Percentiles rank a stretch among this genome's conserved stretches.
Conservation (phyloP, 2,888 invertebrate genomes). For the Exephanes ischioxanthus region DNA sequence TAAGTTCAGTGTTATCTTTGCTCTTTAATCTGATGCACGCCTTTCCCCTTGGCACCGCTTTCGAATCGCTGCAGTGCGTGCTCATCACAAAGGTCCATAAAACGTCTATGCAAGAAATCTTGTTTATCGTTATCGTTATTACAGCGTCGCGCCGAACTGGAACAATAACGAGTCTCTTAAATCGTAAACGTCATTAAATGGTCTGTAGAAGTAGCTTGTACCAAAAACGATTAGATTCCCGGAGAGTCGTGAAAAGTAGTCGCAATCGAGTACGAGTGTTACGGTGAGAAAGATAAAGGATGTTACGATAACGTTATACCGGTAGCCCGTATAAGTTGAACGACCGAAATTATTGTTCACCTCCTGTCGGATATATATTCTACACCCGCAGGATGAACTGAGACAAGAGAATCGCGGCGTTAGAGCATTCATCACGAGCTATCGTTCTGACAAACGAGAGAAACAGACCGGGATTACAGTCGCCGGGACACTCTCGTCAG, state of each 20-base stretch:
- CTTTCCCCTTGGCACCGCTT: not conserved
- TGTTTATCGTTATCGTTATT: slow-evolving; percentile 4
- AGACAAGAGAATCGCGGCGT: slow-evolving; percentile 15
- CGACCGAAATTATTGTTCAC: slow-evolving; percentile 8
- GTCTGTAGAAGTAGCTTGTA: not conserved
- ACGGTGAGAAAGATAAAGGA: slow-evolving; percentile 11
- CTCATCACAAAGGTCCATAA: not conserved
- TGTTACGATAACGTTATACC: not conserved
- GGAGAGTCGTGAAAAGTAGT: not conserved
- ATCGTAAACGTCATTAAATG: not conserved
- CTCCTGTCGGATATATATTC: not conserved
- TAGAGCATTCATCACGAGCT: slow-evolving; percentile 16
- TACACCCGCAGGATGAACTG: not conserved
- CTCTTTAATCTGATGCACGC: not conserved
- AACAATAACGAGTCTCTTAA: slow-evolving; percentile 2
- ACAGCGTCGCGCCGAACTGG: not conserved
- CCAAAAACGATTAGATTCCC: slow-evolving; percentile 2
- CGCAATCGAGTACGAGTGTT: slow-evolving; percentile 16
- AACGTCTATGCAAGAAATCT: not conserved
- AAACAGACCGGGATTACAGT: slow-evolving; percentile 9
- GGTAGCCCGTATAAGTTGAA: slow-evolving; percentile 12
- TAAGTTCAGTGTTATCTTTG: not conserved
- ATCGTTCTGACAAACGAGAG: slow-evolving; percentile 26
- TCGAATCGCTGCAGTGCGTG: not conserved
- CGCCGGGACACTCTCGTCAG: not conserved